Evolutionary conservation across 2,113 vertebrate species (phyloP).

Genomic region (Rhinichthys klamathensis): DNA sequence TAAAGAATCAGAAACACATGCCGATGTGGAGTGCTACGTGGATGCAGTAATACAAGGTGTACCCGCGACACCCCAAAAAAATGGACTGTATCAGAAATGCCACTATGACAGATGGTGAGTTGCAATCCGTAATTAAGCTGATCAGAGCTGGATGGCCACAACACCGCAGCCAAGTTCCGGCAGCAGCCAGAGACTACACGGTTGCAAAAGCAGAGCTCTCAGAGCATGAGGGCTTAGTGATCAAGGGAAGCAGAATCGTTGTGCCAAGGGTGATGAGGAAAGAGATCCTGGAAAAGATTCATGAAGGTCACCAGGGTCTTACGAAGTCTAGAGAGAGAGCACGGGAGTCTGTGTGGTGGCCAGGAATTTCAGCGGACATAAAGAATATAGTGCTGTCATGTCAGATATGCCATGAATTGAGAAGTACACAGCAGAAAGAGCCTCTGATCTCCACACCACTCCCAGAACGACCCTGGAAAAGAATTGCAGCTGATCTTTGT

Average conservation of each 20-base stretch:
- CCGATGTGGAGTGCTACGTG: background rate
- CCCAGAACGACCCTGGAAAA: slow-evolving; percentile 33
- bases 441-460: slow-evolving; percentile 45
- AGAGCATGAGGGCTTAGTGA: slow-evolving; percentile 29
- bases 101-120: background rate
- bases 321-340: too few relatives aligned
- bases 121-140: slow-evolving; percentile 11
- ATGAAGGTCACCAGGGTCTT: slow-evolving; percentile 53
- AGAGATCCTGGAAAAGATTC: slow-evolving; percentile 44
- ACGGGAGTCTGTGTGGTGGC: slow-evolving; percentile 60
- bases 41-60: background rate
- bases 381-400: slow-evolving; percentile 13
- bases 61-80: slow-evolving; percentile 2
- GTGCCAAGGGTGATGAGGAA: slow-evolving; percentile 36
- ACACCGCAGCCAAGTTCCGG: background rate
- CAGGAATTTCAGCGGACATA: slow-evolving; percentile 36
- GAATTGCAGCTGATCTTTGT: slow-evolving; percentile 41
- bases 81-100: slow-evolving; percentile 37
- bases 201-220: slow-evolving; percentile 36
- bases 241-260: slow-evolving; percentile 15
- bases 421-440: slow-evolving; percentile 46
- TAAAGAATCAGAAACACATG: background rate
- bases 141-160: slow-evolving; percentile 44
- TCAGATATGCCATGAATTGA: slow-evolving; percentile 30
- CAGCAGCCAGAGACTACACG: background rate